Evolutionary conservation across 2,888 invertebrate genomes (phyloP).

Genomic region (Hyles lineata): DNA sequence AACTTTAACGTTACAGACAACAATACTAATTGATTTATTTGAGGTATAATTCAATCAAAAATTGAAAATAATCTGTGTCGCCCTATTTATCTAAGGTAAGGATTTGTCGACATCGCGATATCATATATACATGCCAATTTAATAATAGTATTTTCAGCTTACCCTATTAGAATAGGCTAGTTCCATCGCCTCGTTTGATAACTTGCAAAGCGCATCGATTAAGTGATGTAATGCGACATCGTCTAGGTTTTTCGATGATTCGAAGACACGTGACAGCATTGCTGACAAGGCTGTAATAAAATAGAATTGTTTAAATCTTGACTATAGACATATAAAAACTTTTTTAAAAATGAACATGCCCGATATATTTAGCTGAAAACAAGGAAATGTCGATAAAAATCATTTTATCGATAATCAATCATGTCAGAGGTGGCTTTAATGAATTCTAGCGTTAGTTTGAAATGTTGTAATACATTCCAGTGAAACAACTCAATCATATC

Average conservation of each 20-base stretch:
- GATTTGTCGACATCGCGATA: too few species aligned
- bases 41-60: too few species aligned
- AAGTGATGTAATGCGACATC: constrained; percentile 98
- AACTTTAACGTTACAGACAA: too few species aligned
- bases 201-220: constrained; percentile 97
- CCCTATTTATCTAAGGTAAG: too few species aligned
- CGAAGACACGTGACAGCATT: constrained; percentile 96
- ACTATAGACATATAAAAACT: not conserved
- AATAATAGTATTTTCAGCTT: constrained; percentile 47
- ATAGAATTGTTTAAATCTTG: not conserved
- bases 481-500: too few species aligned
- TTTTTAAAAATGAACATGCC: not conserved
- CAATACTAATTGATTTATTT: too few species aligned
- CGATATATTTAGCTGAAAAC: not conserved
- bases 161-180: constrained; percentile 97
- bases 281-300: constrained; percentile 88
- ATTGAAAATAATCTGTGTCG: too few species aligned
- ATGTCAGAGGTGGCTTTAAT: not conserved
- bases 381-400: not conserved
- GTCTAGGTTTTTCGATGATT: constrained; percentile 96
- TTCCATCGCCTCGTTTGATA: constrained; percentile 98
- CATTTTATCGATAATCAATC: not conserved
- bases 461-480: too few species aligned
- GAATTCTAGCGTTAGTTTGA: too few species aligned
- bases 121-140: too few species aligned